Base-by-base conservation (phyloP, 2,888 invertebrate species). In the Lysandra coridon region DNA sequence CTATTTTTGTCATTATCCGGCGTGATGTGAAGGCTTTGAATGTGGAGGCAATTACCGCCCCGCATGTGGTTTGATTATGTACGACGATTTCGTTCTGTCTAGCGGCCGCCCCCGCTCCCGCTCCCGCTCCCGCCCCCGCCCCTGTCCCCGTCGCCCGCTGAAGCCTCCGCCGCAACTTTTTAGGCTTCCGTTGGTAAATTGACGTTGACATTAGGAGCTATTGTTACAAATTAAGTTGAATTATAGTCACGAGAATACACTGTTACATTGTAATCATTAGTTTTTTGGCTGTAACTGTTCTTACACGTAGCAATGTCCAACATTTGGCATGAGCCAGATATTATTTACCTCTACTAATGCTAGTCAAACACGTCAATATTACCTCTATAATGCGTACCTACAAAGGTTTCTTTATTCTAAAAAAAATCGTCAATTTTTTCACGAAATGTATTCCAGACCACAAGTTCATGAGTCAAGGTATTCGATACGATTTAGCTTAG, bases 1-100 rank as follows among this genome's bases (percentile, higher is more conserved):
- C 93, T 94, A 94, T 94, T 94, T 94, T 94, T 94, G 94, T 94
- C 94, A 94, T 94, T 94, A 94, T 94, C 94, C 92, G 92, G 89
- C 92, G 91, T 92, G 94, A 94, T 94, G 94, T 92, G 91, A 91
- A 89, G 91, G 88, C 93, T 93, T 91, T 94, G 94, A 94, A 93
- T 94, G 91, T 91, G 87, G 92, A 94, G 92, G 94, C 94, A 94
- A 94, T 94, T 94, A 94, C 93, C 88, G 93, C 93, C 85, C 94
- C 89, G 94, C 94, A 93, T 94, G 94, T 93, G 94, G 94, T 92
- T 94, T 93, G 90, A 93, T 94, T 94, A 93, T 93, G 93, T 90
- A 90, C 91, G 90, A 88, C 86, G 90, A 83, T 83, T 90, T 87
- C 90, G 89, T 92, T 92, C 91, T 90, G 89, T 90, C 92, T 91